Evolutionary conservation across 1,140 invertebrate genomes (phyloP).

Genomic region (Subanguina moxae): DNA sequence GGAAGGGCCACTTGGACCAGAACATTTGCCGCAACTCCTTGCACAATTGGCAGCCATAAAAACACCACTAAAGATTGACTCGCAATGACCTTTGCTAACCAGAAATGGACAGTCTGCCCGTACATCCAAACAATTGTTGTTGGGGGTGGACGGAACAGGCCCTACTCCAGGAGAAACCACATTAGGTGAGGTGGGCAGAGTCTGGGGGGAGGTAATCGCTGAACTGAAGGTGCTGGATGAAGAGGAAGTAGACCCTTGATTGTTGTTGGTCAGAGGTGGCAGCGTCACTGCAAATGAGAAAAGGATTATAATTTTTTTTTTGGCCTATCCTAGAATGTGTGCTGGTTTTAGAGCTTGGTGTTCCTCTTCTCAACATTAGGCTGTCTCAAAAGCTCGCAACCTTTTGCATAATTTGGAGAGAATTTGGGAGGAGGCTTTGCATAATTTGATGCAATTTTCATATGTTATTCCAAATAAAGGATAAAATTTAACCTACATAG

Average conservation of each 20-base stretch:
- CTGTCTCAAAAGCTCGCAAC: no score
- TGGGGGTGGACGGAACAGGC: background rate
- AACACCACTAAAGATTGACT: conserved; percentile 28
- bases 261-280: background rate
- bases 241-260: background rate
- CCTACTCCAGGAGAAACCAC: background rate
- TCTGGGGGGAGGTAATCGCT: conserved; percentile 2
- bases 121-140: conserved; percentile 29
- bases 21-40: conserved; percentile 37
- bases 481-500: no score
- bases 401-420: no score
- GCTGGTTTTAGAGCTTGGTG: no score
- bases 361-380: no score
- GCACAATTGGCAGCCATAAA: conserved; percentile 52
- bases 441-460: no score
- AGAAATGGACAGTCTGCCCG: conserved; percentile 45
- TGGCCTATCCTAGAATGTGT: no score
- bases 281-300: conserved; percentile 2
- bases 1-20: background rate
- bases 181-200: conserved; percentile 21
- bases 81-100: conserved; percentile 46
- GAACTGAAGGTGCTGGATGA: conserved; percentile 2
- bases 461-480: no score
- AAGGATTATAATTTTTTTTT: no score
- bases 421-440: no score